Conservation (phyloP, 2,888 invertebrate species). For the Rhopalosiphum nymphaeae region DNA sequence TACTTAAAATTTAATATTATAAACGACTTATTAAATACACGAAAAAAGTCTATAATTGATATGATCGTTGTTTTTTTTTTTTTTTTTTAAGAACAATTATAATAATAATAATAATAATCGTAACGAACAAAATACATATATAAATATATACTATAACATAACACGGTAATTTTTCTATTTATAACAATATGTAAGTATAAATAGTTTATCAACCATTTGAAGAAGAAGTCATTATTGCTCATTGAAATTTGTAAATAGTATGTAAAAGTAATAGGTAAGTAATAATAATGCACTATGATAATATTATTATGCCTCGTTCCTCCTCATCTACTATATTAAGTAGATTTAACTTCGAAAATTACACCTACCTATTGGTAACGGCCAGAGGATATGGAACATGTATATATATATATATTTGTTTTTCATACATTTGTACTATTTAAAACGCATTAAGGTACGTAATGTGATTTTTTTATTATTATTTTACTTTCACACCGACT, state of each 20-base stretch:
- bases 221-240: neutral
- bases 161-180: neutral
- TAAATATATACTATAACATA: constrained; percentile 17
- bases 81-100: neutral
- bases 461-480: neutral
- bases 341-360: neutral
- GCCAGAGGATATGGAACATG: neutral
- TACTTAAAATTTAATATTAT: constrained; percentile 37
- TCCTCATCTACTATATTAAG: neutral
- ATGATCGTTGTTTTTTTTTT: constrained; percentile 23
- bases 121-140: constrained; percentile 11
- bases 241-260: neutral
- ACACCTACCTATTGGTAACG: neutral
- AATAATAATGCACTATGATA: neutral
- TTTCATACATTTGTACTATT: constrained; percentile 5
- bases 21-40: constrained; percentile 34
- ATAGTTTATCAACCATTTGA: neutral
- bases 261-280: neutral
- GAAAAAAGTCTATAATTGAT: constrained; percentile 50
- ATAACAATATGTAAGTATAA: neutral
- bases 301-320: neutral
- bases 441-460: neutral
- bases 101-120: neutral
- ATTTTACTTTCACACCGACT: neutral
- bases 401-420: neutral